These are phyloP conservation scores for Tragelaphus imberbis DNA, from an alignment of 2,113 vertebrate genomes.

Conservation along the genomic window DNA sequence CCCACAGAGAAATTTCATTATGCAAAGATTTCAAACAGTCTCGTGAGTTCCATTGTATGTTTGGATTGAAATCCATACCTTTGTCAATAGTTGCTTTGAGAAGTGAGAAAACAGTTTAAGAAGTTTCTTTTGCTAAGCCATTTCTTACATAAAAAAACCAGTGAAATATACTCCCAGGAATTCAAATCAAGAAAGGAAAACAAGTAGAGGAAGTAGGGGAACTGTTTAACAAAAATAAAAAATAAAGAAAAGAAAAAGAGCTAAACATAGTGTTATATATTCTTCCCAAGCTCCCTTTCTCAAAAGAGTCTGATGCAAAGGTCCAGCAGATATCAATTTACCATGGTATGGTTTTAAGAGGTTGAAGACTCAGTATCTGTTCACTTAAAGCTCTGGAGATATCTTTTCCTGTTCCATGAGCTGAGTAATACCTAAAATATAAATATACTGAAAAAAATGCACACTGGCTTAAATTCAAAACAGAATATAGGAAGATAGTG, in stretches of 20 bases:
- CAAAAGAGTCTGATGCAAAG: background rate
- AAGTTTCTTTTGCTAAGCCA: constrained; percentile 16
- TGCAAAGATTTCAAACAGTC: constrained; percentile 14
- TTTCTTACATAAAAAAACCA: constrained; percentile 33
- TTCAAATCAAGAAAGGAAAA: constrained; percentile 29
- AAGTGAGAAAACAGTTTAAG: background rate
- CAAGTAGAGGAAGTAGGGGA: background rate
- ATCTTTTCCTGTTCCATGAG: background rate
- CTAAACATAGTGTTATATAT: background rate
- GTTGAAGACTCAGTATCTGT: background rate
- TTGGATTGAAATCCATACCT: constrained; percentile 30
- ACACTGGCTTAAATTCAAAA: background rate
- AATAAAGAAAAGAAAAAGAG: background rate
- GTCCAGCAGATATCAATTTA: background rate
- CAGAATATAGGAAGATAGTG: background rate
- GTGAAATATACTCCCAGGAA: background rate
- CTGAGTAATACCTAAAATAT: background rate
- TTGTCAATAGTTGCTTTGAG: constrained; percentile 32
- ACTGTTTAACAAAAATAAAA: background rate
- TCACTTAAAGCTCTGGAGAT: background rate
- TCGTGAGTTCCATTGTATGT: background rate
- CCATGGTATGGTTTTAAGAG: background rate
- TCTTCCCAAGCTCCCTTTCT: background rate
- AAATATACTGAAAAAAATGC: background rate
- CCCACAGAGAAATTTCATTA: constrained; percentile 14